A percentile compares a stretch with the other conserved stretches of the same genome.
phyloP scores from a whole-genome alignment of 2,888 invertebrate genomes.

The Nebria brevicollis region DNA sequence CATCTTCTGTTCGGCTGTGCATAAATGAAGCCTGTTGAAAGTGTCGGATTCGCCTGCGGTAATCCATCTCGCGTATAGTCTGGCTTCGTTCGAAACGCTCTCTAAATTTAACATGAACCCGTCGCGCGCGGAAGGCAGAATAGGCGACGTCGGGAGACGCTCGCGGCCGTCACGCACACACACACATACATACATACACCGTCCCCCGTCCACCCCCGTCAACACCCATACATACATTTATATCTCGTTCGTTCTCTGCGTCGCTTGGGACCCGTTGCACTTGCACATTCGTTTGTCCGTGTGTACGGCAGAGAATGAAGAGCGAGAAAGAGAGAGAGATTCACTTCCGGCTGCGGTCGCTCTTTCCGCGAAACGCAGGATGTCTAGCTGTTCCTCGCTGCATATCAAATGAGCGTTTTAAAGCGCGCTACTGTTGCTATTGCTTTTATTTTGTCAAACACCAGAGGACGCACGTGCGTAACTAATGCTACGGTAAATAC shows the following conservation, averaged over 20 bases:
- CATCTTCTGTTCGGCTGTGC: slow-evolving; percentile 35
- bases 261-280: slow-evolving; percentile 4
- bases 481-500: not conserved
- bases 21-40: slow-evolving; percentile 46
- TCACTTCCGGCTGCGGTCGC: slow-evolving; percentile 29
- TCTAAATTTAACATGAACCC: slow-evolving; percentile 45
- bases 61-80: slow-evolving; percentile 30
- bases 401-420: slow-evolving; percentile 31
- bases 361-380: slow-evolving; percentile 25
- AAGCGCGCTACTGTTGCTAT: slow-evolving; percentile 2
- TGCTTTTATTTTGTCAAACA: not conserved
- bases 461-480: not conserved
- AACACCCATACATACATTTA: not conserved
- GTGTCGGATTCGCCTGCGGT: slow-evolving; percentile 42
- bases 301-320: not conserved
- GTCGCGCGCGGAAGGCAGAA: slow-evolving; percentile 4
- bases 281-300: not conserved
- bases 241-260: not conserved
- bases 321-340: not conserved
- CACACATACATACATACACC: not conserved
- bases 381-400: slow-evolving; percentile 29
- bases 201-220: not conserved
- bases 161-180: slow-evolving; percentile 27
- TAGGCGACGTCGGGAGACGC: not conserved
- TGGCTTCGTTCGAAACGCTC: slow-evolving; percentile 22